A percentile compares a stretch with the other conserved stretches of the same genome.
These are phyloP conservation scores for Alces alces DNA, from an alignment of 2,113 vertebrate genomes.

Conservation along the genomic window DNA sequence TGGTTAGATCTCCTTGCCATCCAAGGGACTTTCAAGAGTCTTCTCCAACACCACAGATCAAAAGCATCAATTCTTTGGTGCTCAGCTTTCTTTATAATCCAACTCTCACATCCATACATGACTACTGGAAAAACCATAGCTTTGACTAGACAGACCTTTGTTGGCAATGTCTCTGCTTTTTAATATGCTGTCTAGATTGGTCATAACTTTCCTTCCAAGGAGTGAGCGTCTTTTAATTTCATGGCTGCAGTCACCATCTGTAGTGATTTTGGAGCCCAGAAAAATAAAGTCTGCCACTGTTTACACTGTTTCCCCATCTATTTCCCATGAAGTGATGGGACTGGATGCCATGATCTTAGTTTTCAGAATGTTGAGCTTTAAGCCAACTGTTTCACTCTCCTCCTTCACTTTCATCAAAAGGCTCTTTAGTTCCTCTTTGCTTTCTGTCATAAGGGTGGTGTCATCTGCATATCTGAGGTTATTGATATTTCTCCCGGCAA, in stretches of 20 bases:
- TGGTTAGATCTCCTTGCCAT: neutral
- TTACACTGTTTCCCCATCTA: neutral
- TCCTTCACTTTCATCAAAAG: neutral
- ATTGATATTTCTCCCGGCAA: neutral
- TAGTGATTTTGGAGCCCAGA: neutral
- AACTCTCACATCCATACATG: neutral
- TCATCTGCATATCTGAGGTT: neutral
- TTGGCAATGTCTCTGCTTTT: neutral
- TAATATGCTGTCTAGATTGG: neutral
- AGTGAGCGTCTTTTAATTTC: neutral
- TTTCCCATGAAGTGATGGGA: neutral
- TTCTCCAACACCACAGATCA: neutral
- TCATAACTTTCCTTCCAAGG: neutral
- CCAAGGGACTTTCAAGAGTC: neutral
- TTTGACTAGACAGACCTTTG: neutral
- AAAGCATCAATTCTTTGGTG: rapidly evolving
- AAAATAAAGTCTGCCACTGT: neutral
- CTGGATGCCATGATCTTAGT: neutral
- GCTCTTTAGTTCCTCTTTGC: neutral
- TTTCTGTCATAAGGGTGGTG: neutral
- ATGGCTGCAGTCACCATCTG: neutral
- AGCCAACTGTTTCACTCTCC: neutral
- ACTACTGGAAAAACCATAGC: neutral
- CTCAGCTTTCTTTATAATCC: neutral
- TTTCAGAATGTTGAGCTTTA: neutral